A percentile compares a stretch with the other conserved stretches of the same genome.
Evolutionary conservation across 2,888 invertebrate species (phyloP).

Genomic region (Acrobeloides nanus): DNA sequence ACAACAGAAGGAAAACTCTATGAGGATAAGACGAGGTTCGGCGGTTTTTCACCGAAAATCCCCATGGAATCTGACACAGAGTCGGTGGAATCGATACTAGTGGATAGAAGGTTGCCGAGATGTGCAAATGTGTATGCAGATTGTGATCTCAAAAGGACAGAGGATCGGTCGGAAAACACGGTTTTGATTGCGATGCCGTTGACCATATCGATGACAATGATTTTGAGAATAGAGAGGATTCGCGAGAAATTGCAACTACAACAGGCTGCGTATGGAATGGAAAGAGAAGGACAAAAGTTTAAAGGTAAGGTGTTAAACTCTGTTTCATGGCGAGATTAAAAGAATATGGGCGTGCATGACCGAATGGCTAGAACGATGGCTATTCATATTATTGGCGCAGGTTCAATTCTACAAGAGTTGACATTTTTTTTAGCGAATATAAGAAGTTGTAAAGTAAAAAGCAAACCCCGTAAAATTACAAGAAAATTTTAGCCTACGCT

Average conservation of each 20-base stretch:
- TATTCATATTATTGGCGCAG: no score
- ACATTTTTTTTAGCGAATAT: no score
- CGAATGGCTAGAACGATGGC: no score
- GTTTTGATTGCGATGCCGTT: constrained; percentile 28
- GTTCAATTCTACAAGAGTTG: no score
- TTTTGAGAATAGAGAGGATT: constrained; percentile 17
- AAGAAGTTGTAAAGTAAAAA: not conserved
- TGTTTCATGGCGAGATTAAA: no score
- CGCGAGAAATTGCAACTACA: constrained; percentile 8
- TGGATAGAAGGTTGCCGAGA: constrained; percentile 11
- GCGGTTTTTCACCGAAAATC: constrained; percentile 18
- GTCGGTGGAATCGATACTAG: constrained; percentile 30
- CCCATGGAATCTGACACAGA: constrained; percentile 38
- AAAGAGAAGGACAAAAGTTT: constrained; percentile 31
- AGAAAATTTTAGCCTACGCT: no score
- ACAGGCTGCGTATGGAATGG: constrained; percentile 26
- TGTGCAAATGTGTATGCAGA: constrained; percentile 45
- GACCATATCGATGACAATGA: constrained; percentile 18
- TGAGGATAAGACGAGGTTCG: constrained; percentile 33
- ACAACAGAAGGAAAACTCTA: constrained; percentile 38
- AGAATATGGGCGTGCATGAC: no score
- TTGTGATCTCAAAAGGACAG: constrained; percentile 44
- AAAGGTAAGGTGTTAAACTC: no score
- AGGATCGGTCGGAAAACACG: constrained; percentile 44
- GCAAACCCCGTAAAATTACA: constrained; percentile 1